These are phyloP conservation scores for Sceloporus tristichus DNA, from an alignment of 2,113 vertebrate genomes.

Conservation along the genomic window DNA sequence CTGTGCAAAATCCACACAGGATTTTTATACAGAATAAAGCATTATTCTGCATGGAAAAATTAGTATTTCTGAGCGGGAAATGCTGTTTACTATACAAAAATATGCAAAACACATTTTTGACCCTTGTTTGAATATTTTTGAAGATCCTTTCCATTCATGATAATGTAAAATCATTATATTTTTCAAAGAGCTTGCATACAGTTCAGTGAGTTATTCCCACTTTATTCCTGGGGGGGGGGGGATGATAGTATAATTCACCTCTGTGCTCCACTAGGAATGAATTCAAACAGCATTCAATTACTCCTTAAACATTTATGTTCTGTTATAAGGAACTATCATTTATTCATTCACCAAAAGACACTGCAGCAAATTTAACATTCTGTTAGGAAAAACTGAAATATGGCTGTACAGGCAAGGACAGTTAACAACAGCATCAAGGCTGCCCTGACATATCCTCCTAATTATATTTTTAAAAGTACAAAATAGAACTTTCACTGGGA, in stretches of 20 bases:
- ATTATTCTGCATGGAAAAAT: no score
- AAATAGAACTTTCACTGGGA: conserved; percentile 48
- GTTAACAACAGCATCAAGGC: conserved; percentile 49
- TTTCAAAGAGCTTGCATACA: conserved; percentile 45
- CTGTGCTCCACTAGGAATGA: conserved; percentile 23
- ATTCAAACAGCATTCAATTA: conserved; percentile 61
- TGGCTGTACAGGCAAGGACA: conserved; percentile 52
- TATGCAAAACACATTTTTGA: no score
- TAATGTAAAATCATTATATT: conserved; percentile 20
- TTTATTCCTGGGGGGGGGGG: conserved; percentile 48
- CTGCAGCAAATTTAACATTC: conserved; percentile 38
- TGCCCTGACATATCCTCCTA: conserved; percentile 69
- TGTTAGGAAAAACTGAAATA: conserved; percentile 53
- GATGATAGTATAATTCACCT: conserved; percentile 49
- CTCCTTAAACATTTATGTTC: conserved; percentile 51
- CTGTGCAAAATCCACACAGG: no score
- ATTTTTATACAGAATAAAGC: no score
- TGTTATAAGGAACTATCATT: conserved; percentile 48
- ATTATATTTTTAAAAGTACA: conserved; percentile 56
- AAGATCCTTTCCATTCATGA: no score
- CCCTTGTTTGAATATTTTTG: no score
- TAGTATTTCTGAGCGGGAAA: no score
- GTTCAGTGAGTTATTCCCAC: conserved; percentile 40
- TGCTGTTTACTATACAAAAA: no score
- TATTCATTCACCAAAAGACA: conserved; percentile 41